These are phyloP conservation scores for Helicorthomorpha holstii DNA, from an alignment of 1,140 invertebrate species.

Conservation along the genomic window DNA sequence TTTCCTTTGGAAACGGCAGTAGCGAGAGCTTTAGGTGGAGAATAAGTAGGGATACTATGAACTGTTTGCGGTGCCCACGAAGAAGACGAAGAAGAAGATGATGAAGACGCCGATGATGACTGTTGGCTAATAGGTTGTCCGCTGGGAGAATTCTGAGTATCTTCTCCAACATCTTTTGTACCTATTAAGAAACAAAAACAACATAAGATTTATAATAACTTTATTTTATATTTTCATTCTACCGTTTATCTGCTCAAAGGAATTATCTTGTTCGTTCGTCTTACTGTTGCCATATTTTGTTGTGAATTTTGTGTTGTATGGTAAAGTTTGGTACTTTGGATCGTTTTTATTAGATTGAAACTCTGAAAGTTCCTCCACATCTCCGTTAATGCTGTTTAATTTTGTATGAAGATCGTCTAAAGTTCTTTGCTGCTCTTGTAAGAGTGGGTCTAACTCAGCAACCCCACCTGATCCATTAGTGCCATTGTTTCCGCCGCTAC, in stretches of 20 bases:
- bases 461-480: not conserved
- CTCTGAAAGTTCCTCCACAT: conserved; percentile 17
- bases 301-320: conserved; percentile 65
- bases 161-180: not conserved
- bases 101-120: conserved; percentile 2
- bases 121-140: not conserved
- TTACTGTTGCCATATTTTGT: conserved; percentile 13
- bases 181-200: too few relatives aligned
- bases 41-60: conserved; percentile 16
- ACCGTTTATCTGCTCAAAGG: too few relatives aligned
- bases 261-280: too few relatives aligned
- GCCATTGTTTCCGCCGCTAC: not conserved
- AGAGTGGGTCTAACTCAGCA: not conserved
- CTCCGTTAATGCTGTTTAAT: not conserved
- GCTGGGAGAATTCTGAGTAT: not conserved
- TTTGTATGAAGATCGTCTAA: conserved; percentile 21
- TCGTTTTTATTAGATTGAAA: conserved; percentile 60
- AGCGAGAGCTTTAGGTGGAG: conserved; percentile 14
- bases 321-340: conserved; percentile 83
- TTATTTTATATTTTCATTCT: too few relatives aligned
- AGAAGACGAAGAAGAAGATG: conserved; percentile 1
- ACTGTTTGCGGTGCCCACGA: conserved; percentile 13
- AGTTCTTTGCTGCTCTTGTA: conserved; percentile 12
- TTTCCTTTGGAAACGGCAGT: conserved; percentile 4
- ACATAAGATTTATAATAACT: too few relatives aligned